Percentiles rank a stretch among this genome's conserved stretches.
Conservation (phyloP, 2,888 invertebrate genomes). For the Netelia fuscicornis region DNA sequence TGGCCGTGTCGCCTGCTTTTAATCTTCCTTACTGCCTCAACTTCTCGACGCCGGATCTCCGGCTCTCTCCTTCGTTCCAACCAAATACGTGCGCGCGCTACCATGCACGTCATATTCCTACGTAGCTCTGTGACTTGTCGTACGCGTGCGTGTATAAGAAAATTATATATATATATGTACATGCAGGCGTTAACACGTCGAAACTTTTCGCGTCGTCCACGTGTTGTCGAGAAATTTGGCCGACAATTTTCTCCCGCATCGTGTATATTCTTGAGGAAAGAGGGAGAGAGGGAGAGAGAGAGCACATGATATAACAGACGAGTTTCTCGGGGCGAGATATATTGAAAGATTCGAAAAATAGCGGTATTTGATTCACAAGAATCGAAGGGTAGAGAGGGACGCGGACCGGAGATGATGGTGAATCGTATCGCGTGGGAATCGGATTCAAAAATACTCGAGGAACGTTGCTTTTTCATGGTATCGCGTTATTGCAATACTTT, state of each 20-base stretch:
- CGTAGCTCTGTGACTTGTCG: neutral
- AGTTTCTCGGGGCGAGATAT: no score
- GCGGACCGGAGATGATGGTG: no score
- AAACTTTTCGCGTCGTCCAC: neutral
- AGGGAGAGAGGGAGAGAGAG: no score
- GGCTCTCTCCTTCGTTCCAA: neutral
- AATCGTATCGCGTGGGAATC: no score
- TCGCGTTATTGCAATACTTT: no score
- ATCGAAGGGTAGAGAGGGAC: no score
- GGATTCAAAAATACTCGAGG: no score
- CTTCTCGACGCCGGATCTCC: conserved; percentile 41
- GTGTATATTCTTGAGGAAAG: neutral
- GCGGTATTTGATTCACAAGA: no score
- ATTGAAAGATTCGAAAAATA: no score
- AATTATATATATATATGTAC: neutral
- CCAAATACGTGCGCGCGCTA: neutral
- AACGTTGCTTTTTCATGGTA: no score
- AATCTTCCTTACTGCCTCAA: conserved; percentile 57
- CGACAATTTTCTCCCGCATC: neutral
- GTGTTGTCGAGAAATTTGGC: neutral
- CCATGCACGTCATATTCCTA: neutral
- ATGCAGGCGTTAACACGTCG: neutral
- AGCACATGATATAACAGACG: no score
- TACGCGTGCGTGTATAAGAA: neutral
- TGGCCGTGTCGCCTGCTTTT: conserved; percentile 64